A percentile compares a stretch with the other conserved stretches of the same genome.
These are phyloP conservation scores for Dolichomitus sp. DNA, from an alignment of 2,888 invertebrate genomes.

Conservation along the genomic window DNA sequence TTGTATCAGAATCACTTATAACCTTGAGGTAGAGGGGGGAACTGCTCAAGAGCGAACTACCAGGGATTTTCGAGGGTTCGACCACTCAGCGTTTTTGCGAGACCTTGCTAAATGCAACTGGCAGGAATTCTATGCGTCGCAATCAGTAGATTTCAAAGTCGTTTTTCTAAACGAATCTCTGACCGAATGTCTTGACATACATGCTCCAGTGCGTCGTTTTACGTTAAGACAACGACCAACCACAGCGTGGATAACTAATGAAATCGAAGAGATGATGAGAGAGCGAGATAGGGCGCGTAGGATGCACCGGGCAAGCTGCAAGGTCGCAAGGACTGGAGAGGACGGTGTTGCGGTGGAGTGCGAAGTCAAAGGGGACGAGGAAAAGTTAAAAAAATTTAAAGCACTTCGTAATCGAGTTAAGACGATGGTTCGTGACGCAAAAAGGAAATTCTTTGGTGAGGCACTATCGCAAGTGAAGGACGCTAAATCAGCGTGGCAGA, in stretches of 20 bases:
- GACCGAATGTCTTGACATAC: not conserved
- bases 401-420: not conserved
- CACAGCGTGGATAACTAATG: not conserved
- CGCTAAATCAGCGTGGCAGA: not conserved
- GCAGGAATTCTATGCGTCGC: not conserved
- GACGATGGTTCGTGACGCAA: not conserved
- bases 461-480: not conserved
- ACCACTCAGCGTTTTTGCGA: not conserved
- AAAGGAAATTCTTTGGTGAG: not conserved
- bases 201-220: not conserved
- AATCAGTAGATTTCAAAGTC: not conserved
- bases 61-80: not conserved
- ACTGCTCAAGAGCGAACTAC: not conserved
- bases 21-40: not conserved
- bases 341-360: not conserved
- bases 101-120: not conserved
- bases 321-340: not conserved
- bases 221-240: not conserved
- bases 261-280: not conserved
- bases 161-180: not conserved
- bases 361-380: not conserved
- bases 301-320: not conserved
- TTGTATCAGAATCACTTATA: not conserved
- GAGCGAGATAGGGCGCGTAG: not conserved
- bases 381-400: not conserved